Conservation (phyloP, 2,113 vertebrate species). For the Phalacrocorax pelagicus region DNA sequence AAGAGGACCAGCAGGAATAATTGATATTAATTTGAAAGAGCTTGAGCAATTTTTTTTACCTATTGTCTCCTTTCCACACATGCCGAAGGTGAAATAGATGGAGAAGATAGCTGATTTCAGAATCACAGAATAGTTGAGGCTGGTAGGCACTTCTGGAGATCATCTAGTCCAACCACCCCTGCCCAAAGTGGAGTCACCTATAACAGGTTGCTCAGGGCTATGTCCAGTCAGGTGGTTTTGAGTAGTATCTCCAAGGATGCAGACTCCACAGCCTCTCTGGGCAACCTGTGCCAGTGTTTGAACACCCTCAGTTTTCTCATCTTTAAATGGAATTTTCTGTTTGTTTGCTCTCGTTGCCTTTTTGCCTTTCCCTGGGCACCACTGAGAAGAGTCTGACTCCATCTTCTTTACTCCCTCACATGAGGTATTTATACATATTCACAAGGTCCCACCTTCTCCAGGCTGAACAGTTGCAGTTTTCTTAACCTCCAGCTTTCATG, state of each 20-base stretch:
- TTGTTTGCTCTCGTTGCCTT: not conserved
- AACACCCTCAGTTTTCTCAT: not conserved
- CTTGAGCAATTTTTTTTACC: not conserved
- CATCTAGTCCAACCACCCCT: not conserved
- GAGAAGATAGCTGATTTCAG: not conserved
- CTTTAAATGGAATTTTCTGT: not conserved
- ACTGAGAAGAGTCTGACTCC: not conserved
- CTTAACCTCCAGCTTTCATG: not conserved
- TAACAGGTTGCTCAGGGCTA: not conserved
- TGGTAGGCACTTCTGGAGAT: not conserved
- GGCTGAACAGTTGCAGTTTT: not conserved
- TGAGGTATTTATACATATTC: not conserved
- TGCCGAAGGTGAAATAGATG: not conserved
- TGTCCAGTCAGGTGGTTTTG: not conserved
- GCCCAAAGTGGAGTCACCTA: not conserved
- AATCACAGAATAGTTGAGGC: not conserved
- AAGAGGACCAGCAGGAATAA: not conserved
- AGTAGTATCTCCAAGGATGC: not conserved
- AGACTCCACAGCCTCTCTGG: not conserved
- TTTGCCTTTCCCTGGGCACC: not conserved
- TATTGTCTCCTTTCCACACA: not conserved
- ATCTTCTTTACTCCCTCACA: not conserved
- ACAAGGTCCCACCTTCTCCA: not conserved
- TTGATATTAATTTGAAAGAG: not conserved
- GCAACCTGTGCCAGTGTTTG: not conserved